Evolutionary conservation across 92 coral and sea anemone genomes (phyloP).

Genomic region (Siderastrea radians): DNA sequence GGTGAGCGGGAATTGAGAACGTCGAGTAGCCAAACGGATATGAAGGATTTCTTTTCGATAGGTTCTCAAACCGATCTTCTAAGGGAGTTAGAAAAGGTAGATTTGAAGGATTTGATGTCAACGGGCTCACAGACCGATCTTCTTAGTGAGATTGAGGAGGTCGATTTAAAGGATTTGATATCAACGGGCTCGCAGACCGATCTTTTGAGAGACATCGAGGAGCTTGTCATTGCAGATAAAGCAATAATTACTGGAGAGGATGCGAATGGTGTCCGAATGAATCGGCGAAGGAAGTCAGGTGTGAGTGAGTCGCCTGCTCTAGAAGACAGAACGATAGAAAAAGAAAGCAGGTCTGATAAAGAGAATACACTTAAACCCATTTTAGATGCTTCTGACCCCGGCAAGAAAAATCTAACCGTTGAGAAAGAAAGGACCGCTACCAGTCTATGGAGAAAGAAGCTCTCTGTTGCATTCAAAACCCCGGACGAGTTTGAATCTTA

Average conservation of each 20-base stretch:
- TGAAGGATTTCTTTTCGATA: conserved; percentile 8
- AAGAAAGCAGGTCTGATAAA: neutral
- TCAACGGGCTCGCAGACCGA: conserved; percentile 76
- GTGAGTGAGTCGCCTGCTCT: conserved; percentile 1
- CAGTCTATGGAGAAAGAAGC: conserved; percentile 74
- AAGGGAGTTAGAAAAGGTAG: conserved; percentile 2
- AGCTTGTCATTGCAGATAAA: conserved; percentile 11
- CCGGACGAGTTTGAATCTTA: conserved; percentile 51
- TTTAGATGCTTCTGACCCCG: neutral
- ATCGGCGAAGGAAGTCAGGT: conserved; percentile 38
- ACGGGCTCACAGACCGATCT: conserved; percentile 31
- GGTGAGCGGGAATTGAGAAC: conserved; percentile 25
- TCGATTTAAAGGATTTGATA: conserved; percentile 1
- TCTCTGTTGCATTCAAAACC: conserved; percentile 55
- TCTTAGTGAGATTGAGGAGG: conserved; percentile 1
- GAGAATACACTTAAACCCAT: neutral
- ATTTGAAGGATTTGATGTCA: neutral
- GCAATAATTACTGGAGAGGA: conserved; percentile 16
- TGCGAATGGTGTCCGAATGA: neutral
- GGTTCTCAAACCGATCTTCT: conserved; percentile 40
- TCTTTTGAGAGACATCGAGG: conserved; percentile 7
- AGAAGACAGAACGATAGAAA: neutral
- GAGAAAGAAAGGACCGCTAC: conserved; percentile 43
- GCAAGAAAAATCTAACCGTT: conserved; percentile 1
- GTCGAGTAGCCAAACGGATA: conserved; percentile 35